These are phyloP conservation scores for Bombyx mori DNA, from an alignment of 1,140 invertebrate species.

Conservation along the genomic window ASM3026992v2 NC_085129.1:19662501-19663000, in stretches of 20 bases:
- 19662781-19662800: conserved; percentile 13
- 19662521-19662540: no score
- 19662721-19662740: conserved; percentile 27
- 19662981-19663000: conserved; percentile 36
- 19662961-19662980: conserved; percentile 61
- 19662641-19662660: no score
- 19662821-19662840: conserved; percentile 64
- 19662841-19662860: conserved; percentile 32
- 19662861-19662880: conserved; percentile 51
- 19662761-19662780: conserved; percentile 32
- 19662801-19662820: conserved; percentile 41
- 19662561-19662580: no score
- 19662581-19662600: no score
- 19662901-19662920: conserved; percentile 24
- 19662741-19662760: conserved; percentile 40
- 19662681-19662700: conserved; percentile 60
- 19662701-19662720: conserved; percentile 26
- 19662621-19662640: no score
- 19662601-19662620: no score
- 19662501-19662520: no score
- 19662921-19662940: conserved; percentile 28
- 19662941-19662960: conserved; percentile 44
- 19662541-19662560: no score
- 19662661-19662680: conserved; percentile 55
- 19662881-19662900: conserved; percentile 6